phyloP scores from a whole-genome alignment of 2,113 vertebrate species.

The Crocuta crocuta region DNA sequence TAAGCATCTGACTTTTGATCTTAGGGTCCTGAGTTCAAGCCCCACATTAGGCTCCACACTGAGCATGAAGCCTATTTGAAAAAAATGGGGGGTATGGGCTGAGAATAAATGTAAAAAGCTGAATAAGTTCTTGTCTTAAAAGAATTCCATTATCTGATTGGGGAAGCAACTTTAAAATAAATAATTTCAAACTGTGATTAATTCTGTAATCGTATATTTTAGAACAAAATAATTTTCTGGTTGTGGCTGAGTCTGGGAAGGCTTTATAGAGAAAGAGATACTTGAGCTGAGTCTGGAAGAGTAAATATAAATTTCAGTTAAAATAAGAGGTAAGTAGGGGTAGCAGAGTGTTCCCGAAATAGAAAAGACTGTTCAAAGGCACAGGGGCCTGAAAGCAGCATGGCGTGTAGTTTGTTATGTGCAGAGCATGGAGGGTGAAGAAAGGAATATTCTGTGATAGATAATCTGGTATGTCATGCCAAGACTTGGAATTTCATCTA shows the following conservation, averaged over 20 bases:
- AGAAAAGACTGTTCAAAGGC: background rate
- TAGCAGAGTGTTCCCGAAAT: background rate
- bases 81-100: background rate
- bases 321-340: background rate
- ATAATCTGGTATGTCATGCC: background rate
- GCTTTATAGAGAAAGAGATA: background rate
- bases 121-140: background rate
- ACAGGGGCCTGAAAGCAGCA: background rate
- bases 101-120: background rate
- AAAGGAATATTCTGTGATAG: background rate
- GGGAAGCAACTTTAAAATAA: conserved; percentile 9
- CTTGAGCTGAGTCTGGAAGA: background rate
- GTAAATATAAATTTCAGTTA: background rate
- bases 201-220: background rate
- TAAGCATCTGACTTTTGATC: too few species aligned
- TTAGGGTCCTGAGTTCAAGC: too few species aligned
- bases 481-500: background rate
- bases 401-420: background rate
- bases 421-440: background rate
- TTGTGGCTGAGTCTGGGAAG: background rate
- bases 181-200: background rate
- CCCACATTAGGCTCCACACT: too few species aligned
- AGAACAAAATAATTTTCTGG: background rate
- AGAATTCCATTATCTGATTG: background rate
- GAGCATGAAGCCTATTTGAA: too few species aligned